Percentiles rank a stretch among this genome's conserved stretches.
Conservation (phyloP, 2,113 vertebrate species). For the Alexandromys fortis region DNA sequence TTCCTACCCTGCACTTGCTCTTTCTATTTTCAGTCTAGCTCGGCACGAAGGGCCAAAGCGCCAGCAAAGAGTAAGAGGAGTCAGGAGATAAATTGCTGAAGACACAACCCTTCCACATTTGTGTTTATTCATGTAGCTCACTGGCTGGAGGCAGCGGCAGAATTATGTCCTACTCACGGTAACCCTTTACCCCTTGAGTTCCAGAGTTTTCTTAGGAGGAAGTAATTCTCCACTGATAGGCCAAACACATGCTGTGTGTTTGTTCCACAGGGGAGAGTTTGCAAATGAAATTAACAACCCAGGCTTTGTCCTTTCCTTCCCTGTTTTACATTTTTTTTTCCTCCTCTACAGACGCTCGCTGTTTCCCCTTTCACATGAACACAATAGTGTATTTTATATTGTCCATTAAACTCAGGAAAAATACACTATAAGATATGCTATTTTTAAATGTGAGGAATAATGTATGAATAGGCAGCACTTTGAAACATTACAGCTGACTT, state of each 20-base stretch:
- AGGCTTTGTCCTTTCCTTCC: not conserved
- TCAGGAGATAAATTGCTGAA: constrained; percentile 40
- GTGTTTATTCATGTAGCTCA: constrained; percentile 52
- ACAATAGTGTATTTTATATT: not conserved
- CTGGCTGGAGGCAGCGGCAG: not conserved
- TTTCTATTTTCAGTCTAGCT: constrained; percentile 38
- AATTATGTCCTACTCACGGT: constrained; percentile 19
- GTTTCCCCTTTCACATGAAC: not conserved
- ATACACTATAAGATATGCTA: not conserved
- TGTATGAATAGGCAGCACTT: not conserved
- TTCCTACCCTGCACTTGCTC: not conserved
- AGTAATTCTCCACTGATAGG: not conserved
- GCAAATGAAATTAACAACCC: constrained; percentile 17
- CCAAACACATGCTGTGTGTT: not conserved
- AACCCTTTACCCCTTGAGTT: constrained; percentile 42
- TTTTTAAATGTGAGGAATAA: constrained; percentile 46
- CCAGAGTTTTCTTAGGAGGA: constrained; percentile 10
- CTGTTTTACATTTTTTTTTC: not conserved
- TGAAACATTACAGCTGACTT: not conserved
- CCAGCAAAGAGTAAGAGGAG: not conserved
- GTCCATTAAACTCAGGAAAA: not conserved
- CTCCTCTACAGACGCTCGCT: not conserved
- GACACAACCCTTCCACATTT: not conserved
- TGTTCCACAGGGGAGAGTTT: constrained; percentile 19
- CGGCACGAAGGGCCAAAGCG: not conserved